Evolutionary conservation across 2,113 vertebrate genomes (phyloP), one percentile per base, ranked within the genome.

Genomic region (Phaethornis superciliosus): DNA sequence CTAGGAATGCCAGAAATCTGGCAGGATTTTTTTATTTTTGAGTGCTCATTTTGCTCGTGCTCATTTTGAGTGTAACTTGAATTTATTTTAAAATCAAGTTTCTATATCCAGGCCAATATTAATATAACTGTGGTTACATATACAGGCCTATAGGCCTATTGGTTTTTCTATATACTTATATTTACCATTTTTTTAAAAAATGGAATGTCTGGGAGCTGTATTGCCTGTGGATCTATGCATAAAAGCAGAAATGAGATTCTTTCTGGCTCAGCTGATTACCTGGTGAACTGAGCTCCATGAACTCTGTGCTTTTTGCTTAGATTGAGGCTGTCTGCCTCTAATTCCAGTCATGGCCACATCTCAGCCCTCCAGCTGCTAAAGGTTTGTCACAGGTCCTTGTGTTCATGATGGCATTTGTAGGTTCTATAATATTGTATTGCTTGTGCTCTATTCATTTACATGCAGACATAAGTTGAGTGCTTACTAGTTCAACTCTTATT

Each of bases 81-180:
- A 30, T n/a, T 5, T 54, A 6, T 46, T 86, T 12, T 89, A 8
- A 79, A 33, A 81, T 62, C 23, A 20, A 16, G 26, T 4, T 52
- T 19, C 10, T 37, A 20, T 30, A 24, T 11, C 7, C 35, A 60
- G 40, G 37, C 47, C n/a, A 59, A 26, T 8, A 13, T 1, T 17
- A 24, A 8, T 37, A 10, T 12, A 12, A 21, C 7, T 28, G 12
- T 51, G 56, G 20, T 20, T 32, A 27, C 4, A 4, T 35, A 23
- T 3, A 3, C 17, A 6, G 4, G 1, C 12, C 21, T 63, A 15
- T 55, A 4, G n/a, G n/a, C n/a, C n/a, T n/a, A 3, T 21, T 46
- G 5, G 2, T 24, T 81, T 85, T 81, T 18, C n/a, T 3, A 11
- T 35, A 9, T 16, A 9, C 42, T 17, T 54, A 44, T 54, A 13